Evolutionary conservation across 2,797 vertebrate genomes (phyloP), one percentile per base, ranked within the genome.

Genomic region (Eremophila alpestris): DNA sequence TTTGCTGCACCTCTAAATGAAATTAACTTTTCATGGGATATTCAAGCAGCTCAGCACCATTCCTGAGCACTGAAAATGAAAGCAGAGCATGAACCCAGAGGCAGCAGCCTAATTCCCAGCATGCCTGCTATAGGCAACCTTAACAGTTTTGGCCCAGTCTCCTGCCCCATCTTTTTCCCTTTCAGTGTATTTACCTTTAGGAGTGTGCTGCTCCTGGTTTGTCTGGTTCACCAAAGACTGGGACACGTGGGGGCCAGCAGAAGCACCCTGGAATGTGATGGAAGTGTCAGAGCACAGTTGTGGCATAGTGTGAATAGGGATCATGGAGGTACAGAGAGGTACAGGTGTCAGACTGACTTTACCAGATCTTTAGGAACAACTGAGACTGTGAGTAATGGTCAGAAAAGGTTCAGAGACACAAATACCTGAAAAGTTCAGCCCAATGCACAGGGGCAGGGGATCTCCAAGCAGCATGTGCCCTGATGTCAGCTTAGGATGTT

Each of bases 161-260:
- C 63, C 60, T n/a, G 23, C 49, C 65, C 54, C 17, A 2, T 22
- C 40, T 38, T 0, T 0, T 38, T 36, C 85, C 32, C 67, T 58
- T 30, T n/a, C 40, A 23, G 60, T 40, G 4, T 75, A 79, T 93
- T 98, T 96, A 99, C 99, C 98, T 98, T 97, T 97, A 29, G 97
- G 95, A 14, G 90, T 97, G 87, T 98, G 98, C 38, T 83, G 91
- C 73, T 98, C 91, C 5, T 94, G 95, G 43, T 92, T 93, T 1
- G 96, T 95, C 70, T 98, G 97, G 32, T 88, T 95, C 62, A 98
- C 91, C 93, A 98, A 97, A 91, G 97, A 95, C 18, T 93, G 97
- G 73, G 96, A 94, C 30, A 90, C 36, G 9, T 4, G 48, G 45
- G 98, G 97, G 43, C 95, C 97, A 54, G 91, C 91, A 59, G 84